Base-by-base conservation (phyloP, 2,113 vertebrate species). In the Apeltes quadracus region DNA sequence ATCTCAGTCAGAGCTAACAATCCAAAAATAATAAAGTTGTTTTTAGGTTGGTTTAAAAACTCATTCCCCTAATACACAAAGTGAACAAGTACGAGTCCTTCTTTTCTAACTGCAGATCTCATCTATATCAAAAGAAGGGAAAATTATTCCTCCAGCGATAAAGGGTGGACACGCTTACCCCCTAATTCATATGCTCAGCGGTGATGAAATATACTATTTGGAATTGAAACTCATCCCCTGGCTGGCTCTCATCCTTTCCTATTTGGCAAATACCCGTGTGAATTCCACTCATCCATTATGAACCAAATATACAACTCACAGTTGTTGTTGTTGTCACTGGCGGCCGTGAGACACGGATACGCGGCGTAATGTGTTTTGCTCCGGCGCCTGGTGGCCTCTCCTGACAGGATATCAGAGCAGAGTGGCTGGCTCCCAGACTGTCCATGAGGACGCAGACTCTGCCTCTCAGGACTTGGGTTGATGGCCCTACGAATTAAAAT, bases 171-270 rank as follows among this genome's bases (percentile, higher is more conserved):
- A 75, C 5, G 8, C 81, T 74, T 44, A 16, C 64, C 57, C 5
- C 53, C 51, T 81, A 75, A 86, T 89, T 87, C 39, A 48, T 77
- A 83, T 78, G 65, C 83, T 70, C 70, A 57, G 72, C 22, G n/a
- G 50, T 88, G 89, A 92, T 88, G 82, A 87, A 89, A 90, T 87
- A 77, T 78, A 78, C 71, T 65, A 78, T 82, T 85, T 69, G 62
- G 53, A 72, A 79, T 87, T 88, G 84, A 89, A 90, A 90, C 82
- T 81, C 81, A 79, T 73, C 59, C 71, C 68, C 54, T 2, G 3
- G 65, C 76, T 13, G 36, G 54, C 59, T 64, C 64, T 75, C 58
- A 67, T 75, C 73, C 74, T 55, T 59, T 59, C 67, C 63, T 57
- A 20, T 25, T 53, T 46, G 50, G 25, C 41, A 6, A n/a, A 70